Conservation (phyloP, 2,113 vertebrate genomes). For the Agelaius tricolor region DNA sequence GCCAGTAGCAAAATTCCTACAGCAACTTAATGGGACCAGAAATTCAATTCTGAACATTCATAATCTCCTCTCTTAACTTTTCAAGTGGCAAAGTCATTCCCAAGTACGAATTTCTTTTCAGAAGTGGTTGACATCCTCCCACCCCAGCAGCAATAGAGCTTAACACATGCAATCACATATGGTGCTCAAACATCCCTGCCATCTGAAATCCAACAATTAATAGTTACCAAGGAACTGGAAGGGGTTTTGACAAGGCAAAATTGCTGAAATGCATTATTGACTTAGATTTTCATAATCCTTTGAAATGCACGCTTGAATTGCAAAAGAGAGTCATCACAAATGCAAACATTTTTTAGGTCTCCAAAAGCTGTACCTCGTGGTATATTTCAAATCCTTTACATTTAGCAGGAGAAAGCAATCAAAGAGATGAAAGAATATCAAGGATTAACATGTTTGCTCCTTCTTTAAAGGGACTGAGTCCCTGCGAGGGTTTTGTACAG, state of each 20-base stretch:
- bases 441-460: background rate
- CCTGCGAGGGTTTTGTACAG: background rate
- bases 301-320: background rate
- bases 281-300: background rate
- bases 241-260: background rate
- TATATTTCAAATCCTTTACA: background rate
- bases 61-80: background rate
- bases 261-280: background rate
- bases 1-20: conserved; percentile 1
- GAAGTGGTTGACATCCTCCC: background rate
- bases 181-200: background rate
- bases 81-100: background rate
- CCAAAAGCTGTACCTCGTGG: background rate
- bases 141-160: background rate
- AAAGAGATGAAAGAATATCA: background rate
- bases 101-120: background rate
- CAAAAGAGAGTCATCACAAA: background rate
- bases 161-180: background rate
- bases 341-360: background rate
- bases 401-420: background rate
- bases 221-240: background rate
- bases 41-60: background rate
- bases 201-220: background rate
- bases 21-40: background rate
- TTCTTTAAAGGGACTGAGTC: background rate